Percentiles rank a stretch among this genome's conserved stretches.
Conservation (phyloP, 1,140 invertebrate genomes). For the Diprion similis region DNA sequence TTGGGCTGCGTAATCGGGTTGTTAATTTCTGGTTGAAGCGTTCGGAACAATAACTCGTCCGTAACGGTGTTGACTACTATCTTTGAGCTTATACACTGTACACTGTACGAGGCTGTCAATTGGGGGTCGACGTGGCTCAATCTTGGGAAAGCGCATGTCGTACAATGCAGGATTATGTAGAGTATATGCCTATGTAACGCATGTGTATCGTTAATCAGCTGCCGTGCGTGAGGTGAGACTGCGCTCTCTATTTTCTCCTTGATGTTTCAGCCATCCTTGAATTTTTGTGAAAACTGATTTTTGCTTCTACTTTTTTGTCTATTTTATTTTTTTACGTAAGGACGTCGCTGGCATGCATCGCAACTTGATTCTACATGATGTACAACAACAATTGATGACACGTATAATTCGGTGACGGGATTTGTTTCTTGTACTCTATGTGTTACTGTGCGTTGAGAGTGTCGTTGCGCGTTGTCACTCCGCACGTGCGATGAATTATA, state of each 20-base stretch:
- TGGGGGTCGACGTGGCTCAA: slow-evolving; percentile 3
- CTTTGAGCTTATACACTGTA: too few species aligned
- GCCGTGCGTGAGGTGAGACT: not conserved
- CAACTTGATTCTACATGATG: too few species aligned
- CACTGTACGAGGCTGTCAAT: not conserved
- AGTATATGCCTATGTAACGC: not conserved
- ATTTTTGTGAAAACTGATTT: not conserved
- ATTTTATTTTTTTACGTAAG: too few species aligned
- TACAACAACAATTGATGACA: too few species aligned
- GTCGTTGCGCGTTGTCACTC: too few species aligned
- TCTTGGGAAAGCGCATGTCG: slow-evolving; percentile 1
- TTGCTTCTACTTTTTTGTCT: too few species aligned
- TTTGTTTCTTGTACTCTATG: too few species aligned
- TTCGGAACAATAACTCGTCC: not conserved
- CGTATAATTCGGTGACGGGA: too few species aligned
- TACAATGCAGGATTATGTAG: not conserved
- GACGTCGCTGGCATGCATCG: too few species aligned
- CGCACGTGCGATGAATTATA: too few species aligned
- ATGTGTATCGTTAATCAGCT: not conserved
- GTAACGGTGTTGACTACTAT: not conserved
- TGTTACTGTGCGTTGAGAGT: too few species aligned
- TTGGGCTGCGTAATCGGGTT: not conserved
- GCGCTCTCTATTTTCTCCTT: not conserved
- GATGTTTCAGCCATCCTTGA: not conserved
- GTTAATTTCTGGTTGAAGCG: too few species aligned